A percentile compares a stretch with the other conserved stretches of the same genome.
Conservation (phyloP, 2,797 vertebrate genomes). For the Poliocrania exsul region DNA sequence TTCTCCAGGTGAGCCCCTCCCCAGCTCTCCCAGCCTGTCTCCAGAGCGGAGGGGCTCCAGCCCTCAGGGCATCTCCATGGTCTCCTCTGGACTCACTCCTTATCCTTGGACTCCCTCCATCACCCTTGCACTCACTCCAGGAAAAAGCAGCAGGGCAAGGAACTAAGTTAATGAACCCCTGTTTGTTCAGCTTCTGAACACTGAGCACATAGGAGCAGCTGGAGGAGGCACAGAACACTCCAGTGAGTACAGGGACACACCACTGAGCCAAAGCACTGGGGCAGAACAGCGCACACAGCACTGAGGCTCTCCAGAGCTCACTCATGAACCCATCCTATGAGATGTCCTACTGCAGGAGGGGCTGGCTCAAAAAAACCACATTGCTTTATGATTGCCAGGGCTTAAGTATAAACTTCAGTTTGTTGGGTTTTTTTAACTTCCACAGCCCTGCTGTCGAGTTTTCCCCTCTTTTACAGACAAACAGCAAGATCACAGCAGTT, state of each 20-base stretch:
- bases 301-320: not conserved
- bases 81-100: not conserved
- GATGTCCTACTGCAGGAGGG: not conserved
- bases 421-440: not conserved
- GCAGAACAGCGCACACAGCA: not conserved
- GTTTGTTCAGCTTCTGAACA: not conserved
- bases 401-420: not conserved
- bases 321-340: not conserved
- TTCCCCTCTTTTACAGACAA: not conserved
- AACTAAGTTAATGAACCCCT: not conserved
- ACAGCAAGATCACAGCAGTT: not conserved
- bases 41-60: not conserved
- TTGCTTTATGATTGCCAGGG: not conserved
- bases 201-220: not conserved
- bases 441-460: not conserved
- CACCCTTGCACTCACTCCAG: not conserved
- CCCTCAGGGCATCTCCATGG: fast-evolving
- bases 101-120: not conserved
- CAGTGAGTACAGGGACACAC: not conserved
- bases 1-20: not conserved
- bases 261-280: fast-evolving
- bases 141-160: not conserved
- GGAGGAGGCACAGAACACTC: not conserved
- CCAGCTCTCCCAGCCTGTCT: not conserved
- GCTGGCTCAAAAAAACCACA: not conserved